Evolutionary conservation across 2,888 invertebrate genomes (phyloP), one percentile per base, ranked within the genome.

Genomic region (Dicycla oo): DNA sequence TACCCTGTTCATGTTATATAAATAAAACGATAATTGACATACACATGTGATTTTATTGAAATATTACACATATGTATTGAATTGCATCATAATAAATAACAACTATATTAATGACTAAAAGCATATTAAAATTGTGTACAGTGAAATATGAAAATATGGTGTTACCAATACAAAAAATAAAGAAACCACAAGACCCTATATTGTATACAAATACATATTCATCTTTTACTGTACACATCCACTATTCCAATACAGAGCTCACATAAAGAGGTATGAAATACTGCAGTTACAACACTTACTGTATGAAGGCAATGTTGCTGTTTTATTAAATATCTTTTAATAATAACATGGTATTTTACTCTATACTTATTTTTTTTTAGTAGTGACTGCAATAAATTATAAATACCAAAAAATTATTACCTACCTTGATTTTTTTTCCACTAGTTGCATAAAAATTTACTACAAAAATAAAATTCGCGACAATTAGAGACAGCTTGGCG

Each of bases 91-190:
- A 88, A 88, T 88, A 87, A 89, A 88, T 88, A 88, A 87, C 73
- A 84, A 82, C 83, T 88, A 89, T 83, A 81, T 81, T 86, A 83
- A 80, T 88, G 86, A 88, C 87, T 86, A 89, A 87, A 87, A 84
- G 83, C 84, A 83, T 80, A 79, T 66, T 78, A 73, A 80, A 82
- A 69, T 60, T 75, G 80, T 84, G 79, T 86, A 83, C 83, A 87
- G 87, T 78, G 58, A 82, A 80, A 76, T 73, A 56, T 79, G 75
- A 82, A 83, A 84, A 76, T 69, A 78, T 34, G 57, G 54, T 67
- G 58, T 66, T 38, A 58, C 73, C 63, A 63, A 58, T 67, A 43
- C 43, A 66, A 75, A 34, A 30, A 75, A 62, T 51, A 60, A 45
- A 40, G 30, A 34, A 34, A 34, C 34, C 34, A 34, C 34, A 34